Percentiles rank a stretch among this genome's conserved stretches.
These are phyloP conservation scores for Pelochelys cantorii DNA, from an alignment of 2,797 vertebrate genomes.

Conservation along the genomic window DNA sequence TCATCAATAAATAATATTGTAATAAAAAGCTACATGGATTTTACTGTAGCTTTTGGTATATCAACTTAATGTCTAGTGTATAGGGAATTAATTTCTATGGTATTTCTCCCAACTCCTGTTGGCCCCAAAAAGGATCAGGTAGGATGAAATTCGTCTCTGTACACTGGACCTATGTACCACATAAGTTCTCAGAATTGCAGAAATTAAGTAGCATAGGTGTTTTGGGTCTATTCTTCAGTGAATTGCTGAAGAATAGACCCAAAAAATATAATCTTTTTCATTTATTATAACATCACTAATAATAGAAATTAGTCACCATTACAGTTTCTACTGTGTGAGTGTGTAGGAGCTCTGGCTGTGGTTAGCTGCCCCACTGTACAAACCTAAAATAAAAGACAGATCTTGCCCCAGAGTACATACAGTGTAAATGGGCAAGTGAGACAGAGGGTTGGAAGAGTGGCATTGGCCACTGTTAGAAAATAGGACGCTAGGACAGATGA, in stretches of 20 bases:
- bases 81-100: background rate
- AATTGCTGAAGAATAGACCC: background rate
- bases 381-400: background rate
- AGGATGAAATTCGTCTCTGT: background rate
- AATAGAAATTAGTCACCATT: background rate
- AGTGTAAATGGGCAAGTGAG: background rate
- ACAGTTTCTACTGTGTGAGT: accelerated
- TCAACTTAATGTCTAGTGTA: background rate
- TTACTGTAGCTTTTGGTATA: background rate
- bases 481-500: too few relatives aligned
- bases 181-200: background rate
- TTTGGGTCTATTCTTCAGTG: background rate
- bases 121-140: background rate
- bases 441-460: accelerated
- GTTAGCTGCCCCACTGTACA: background rate
- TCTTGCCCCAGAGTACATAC: accelerated
- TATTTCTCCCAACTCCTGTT: background rate
- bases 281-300: background rate
- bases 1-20: slow-evolving; percentile 59
- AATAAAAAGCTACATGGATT: slow-evolving; percentile 35
- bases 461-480: too few relatives aligned
- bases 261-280: background rate
- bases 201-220: background rate
- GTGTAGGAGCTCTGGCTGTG: background rate
- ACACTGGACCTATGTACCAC: background rate